These are phyloP conservation scores for Bubo scandiacus DNA, from an alignment of 2,113 vertebrate genomes.

Conservation along the genomic window DNA sequence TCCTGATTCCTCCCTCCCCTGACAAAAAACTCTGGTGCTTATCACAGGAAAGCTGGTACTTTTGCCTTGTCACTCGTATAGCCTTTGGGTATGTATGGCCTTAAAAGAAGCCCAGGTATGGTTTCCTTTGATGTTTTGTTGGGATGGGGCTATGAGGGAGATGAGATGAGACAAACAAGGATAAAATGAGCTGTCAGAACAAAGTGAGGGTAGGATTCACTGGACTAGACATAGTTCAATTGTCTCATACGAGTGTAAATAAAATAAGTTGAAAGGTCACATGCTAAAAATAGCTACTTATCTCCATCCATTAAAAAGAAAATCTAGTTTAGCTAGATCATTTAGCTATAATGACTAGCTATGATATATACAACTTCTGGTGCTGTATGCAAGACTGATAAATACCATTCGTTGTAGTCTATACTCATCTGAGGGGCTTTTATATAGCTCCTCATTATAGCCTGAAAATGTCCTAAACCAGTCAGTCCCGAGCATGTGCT, in stretches of 20 bases:
- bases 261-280: neutral
- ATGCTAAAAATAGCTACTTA: neutral
- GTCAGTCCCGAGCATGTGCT: neutral
- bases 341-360: neutral
- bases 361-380: too few relatives aligned
- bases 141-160: neutral
- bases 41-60: neutral
- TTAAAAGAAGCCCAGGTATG: neutral
- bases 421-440: neutral
- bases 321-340: neutral
- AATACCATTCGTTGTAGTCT: neutral
- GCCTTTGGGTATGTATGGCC: neutral
- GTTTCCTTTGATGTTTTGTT: neutral
- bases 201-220: neutral
- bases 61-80: neutral
- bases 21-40: neutral
- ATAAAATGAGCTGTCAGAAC: neutral
- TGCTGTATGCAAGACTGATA: neutral
- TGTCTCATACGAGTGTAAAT: neutral
- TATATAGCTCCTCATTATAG: neutral
- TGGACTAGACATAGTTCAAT: neutral
- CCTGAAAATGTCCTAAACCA: neutral
- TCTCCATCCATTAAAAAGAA: neutral
- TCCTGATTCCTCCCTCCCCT: neutral
- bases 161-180: neutral